A percentile compares a stretch with the other conserved stretches of the same genome.
These are phyloP conservation scores for Lepilemur ruficaudatus DNA, from an alignment of 2,797 vertebrate species.

Conservation along the genomic window DNA sequence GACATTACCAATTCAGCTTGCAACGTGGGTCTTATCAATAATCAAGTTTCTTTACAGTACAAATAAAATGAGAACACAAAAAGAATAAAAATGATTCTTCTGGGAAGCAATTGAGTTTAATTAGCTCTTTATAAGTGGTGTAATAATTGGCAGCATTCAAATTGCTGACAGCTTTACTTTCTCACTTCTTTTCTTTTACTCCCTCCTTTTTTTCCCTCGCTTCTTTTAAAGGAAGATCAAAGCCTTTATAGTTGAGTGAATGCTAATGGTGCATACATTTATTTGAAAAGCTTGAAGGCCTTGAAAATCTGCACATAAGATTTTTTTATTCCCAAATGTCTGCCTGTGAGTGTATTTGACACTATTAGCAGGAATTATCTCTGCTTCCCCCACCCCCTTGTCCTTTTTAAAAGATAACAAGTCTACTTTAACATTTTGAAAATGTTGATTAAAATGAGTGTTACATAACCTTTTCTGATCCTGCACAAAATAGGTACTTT, in stretches of 20 bases:
- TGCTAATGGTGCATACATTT: slow-evolving; percentile 85
- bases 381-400: not conserved
- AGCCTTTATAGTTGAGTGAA: slow-evolving; percentile 84
- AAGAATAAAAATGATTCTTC: slow-evolving; percentile 88
- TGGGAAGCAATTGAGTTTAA: slow-evolving; percentile 91
- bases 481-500: slow-evolving; percentile 55
- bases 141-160: slow-evolving; percentile 88
- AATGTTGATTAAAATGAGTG: slow-evolving; percentile 69
- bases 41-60: slow-evolving; percentile 46
- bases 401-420: slow-evolving; percentile 63
- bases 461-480: slow-evolving; percentile 79
- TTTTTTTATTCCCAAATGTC: slow-evolving; percentile 59
- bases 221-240: slow-evolving; percentile 87
- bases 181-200: slow-evolving; percentile 63
- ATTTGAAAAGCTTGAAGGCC: slow-evolving; percentile 76
- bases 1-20: slow-evolving; percentile 49
- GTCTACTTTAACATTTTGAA: slow-evolving; percentile 78
- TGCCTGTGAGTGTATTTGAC: slow-evolving; percentile 81
- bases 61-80: slow-evolving; percentile 66
- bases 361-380: slow-evolving; percentile 84
- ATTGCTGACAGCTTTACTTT: slow-evolving; percentile 88
- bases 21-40: slow-evolving; percentile 58
- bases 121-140: slow-evolving; percentile 89
- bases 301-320: slow-evolving; percentile 74
- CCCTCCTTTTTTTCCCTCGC: slow-evolving; percentile 52